A percentile compares a stretch with the other conserved stretches of the same genome.
Conservation (phyloP, 2,113 vertebrate species). For the Philantomba maxwellii region DNA sequence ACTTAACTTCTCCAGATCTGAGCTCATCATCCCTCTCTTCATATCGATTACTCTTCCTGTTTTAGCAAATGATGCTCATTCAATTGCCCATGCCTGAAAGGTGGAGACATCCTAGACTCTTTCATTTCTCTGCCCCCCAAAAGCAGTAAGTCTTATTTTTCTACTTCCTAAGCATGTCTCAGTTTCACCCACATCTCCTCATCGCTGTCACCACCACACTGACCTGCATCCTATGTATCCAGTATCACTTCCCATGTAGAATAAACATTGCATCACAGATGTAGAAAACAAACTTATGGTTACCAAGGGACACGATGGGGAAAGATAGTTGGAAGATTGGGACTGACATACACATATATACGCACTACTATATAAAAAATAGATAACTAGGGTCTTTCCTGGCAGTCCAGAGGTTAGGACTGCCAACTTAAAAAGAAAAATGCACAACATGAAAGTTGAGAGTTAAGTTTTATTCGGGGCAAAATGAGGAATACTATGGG, state of each 20-base stretch:
- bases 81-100: background rate
- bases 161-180: background rate
- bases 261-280: background rate
- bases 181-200: background rate
- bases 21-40: background rate
- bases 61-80: background rate
- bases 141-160: background rate
- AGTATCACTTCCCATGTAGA: background rate
- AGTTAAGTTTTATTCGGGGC: background rate
- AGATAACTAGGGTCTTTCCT: background rate
- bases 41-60: background rate
- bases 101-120: background rate
- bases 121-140: background rate
- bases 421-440: background rate
- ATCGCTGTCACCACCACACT: background rate
- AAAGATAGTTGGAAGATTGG: background rate
- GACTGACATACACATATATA: background rate
- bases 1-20: background rate
- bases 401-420: background rate
- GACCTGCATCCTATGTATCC: background rate
- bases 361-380: background rate
- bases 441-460: background rate
- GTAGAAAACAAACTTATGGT: background rate
- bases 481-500: background rate
- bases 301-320: background rate